Evolutionary conservation across 2,797 vertebrate species (phyloP).

Genomic region (Labeo calbasu): DNA sequence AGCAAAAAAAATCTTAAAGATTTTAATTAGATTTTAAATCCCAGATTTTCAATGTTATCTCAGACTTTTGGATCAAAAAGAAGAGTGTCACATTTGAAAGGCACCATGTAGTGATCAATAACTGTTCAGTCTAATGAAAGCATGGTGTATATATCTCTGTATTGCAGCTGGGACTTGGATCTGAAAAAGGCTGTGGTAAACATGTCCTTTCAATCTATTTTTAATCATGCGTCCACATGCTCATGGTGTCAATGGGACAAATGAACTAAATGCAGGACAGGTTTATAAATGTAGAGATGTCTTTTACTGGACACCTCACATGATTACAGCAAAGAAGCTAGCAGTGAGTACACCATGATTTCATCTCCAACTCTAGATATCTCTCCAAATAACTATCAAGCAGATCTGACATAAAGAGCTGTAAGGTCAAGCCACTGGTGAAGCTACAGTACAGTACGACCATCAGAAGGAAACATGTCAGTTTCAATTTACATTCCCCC

Average conservation of each 20-base stretch:
- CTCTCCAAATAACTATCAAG: not conserved
- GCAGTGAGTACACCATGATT: not conserved
- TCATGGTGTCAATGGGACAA: conserved; percentile 18
- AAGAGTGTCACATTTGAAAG: not conserved
- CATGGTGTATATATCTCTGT: not conserved
- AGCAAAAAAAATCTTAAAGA: not conserved
- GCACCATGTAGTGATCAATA: not conserved
- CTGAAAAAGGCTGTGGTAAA: not conserved
- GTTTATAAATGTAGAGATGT: not conserved
- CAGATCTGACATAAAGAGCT: not conserved
- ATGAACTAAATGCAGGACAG: not conserved
- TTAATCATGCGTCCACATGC: conserved; percentile 26
- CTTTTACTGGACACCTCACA: not conserved
- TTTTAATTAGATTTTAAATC: not conserved
- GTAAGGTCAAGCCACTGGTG: not conserved
- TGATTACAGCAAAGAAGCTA: not conserved
- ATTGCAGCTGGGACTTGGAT: not conserved
- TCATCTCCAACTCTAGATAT: not conserved
- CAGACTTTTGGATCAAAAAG: not conserved
- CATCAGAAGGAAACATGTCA: conserved; percentile 22
- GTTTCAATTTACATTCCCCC: conserved; percentile 17
- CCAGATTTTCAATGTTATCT: not conserved
- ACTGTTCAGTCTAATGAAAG: not conserved
- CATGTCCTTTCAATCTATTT: conserved; percentile 31
- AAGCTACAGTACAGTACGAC: conserved; percentile 8